Percentiles rank a stretch among this genome's conserved stretches.
Evolutionary conservation across 2,113 vertebrate genomes (phyloP).

Genomic region (Campylorhamphus procurvoides): DNA sequence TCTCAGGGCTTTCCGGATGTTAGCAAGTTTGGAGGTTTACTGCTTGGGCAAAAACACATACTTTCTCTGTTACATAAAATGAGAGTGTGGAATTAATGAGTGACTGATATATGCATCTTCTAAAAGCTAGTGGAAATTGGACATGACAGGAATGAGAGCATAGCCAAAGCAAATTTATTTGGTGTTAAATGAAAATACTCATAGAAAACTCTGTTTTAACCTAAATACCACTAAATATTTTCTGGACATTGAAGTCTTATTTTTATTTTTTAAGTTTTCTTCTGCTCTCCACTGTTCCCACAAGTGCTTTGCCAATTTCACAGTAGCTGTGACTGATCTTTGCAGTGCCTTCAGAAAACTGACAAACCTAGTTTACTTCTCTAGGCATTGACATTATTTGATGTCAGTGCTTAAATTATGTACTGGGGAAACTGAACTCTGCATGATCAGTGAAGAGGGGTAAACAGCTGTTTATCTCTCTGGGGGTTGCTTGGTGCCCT

Average conservation of each 20-base stretch:
- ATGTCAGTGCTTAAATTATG: neutral
- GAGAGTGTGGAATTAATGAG: neutral
- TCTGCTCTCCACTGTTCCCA: neutral
- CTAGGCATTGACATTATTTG: neutral
- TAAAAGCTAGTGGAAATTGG: slow-evolving; percentile 18
- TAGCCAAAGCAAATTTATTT: slow-evolving; percentile 26
- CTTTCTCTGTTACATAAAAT: neutral
- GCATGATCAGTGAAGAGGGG: neutral
- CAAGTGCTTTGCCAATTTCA: neutral
- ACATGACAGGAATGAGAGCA: neutral
- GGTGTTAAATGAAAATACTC: slow-evolving; percentile 10
- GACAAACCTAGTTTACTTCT: neutral
- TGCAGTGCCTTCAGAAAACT: neutral
- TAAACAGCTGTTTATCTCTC: neutral
- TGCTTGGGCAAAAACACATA: neutral
- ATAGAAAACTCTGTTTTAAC: neutral
- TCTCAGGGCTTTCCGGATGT: neutral
- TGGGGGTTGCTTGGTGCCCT: neutral
- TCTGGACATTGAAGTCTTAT: neutral
- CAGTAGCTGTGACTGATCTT: neutral
- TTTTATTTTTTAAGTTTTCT: neutral
- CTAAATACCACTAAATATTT: neutral
- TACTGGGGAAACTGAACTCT: neutral
- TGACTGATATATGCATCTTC: neutral
- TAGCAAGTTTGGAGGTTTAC: neutral